Base-by-base conservation (phyloP, 2,888 invertebrate species). In the Agrotis ipsilon region DNA sequence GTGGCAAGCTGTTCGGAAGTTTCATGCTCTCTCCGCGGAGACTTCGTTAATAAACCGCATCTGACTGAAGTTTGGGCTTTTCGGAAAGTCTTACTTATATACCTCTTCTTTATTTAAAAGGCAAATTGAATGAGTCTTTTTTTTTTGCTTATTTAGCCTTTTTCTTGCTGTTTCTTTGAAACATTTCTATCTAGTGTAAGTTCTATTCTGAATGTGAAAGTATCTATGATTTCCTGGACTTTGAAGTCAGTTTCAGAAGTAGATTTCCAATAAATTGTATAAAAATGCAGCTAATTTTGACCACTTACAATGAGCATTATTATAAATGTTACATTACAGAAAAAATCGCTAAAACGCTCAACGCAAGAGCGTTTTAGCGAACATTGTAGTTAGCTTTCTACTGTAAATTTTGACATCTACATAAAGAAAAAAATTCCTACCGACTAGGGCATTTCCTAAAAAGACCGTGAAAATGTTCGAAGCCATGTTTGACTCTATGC, bases 11-110 rank as follows among this genome's bases (percentile, higher is more conserved):
- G 81, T 77, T 84, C 61, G 48, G 73, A 86, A 86, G 81, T 84
- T 83, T 81, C 77, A 78, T 80, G 72, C 65, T 74, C 85, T 75
- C 80, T 73, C 78, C 61, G 65, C 69, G 65, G 75, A 69, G 75
- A 83, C 75, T 78, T 81, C 74, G 80, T 82, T 88, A 86, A 82
- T 86, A 86, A 86, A 88, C 86, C 81, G 70, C 81, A 81, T 77
- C 68, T 66, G 66, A 77, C 68, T 72, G 59, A 82, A 84, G 77
- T 83, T 84, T 77, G 57, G 68, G 59, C 73, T 69, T 65, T 66
- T 64, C 19, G 24, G 45, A 46, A 59, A 81, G 68, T 67, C 69
- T 75, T 63, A 27, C 69, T 72, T 66, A 43, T 48, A 43, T 27
- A 61, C 21, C 48, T 18, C 32, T 54, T 45, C 13, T 62, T 58